These are phyloP conservation scores for Gerris lacustris DNA, from an alignment of 2,888 invertebrate genomes.

Conservation along the genomic window DNA sequence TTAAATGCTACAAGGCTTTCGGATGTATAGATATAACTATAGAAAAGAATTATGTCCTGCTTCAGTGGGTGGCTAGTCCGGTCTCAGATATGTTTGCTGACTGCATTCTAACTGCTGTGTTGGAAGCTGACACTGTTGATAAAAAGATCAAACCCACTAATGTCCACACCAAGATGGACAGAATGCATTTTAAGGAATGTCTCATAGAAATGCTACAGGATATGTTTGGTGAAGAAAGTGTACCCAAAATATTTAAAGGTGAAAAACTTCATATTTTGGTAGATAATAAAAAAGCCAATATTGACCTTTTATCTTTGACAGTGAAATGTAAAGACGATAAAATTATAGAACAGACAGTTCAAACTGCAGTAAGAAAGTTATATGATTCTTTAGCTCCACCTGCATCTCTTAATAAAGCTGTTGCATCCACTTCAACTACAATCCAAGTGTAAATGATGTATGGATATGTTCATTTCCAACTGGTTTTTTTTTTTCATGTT, in stretches of 20 bases:
- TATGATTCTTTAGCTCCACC: slow-evolving; percentile 66
- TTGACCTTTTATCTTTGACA: slow-evolving; percentile 68
- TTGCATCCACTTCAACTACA: background rate
- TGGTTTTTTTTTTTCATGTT: too few species aligned
- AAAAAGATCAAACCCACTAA: slow-evolving; percentile 49
- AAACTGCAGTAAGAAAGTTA: slow-evolving; percentile 71
- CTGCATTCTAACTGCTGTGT: slow-evolving; percentile 74
- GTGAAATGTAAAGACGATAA: slow-evolving; percentile 73
- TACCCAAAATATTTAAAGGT: slow-evolving; percentile 86
- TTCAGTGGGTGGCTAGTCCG: slow-evolving; percentile 88
- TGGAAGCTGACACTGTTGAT: slow-evolving; percentile 60
- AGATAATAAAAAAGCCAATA: slow-evolving; percentile 69
- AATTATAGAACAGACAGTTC: slow-evolving; percentile 66
- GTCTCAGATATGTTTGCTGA: slow-evolving; percentile 98
- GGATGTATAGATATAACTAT: slow-evolving; percentile 67
- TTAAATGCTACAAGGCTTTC: slow-evolving; percentile 68
- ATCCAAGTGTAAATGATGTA: background rate
- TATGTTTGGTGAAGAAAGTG: slow-evolving; percentile 89
- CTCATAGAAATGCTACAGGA: slow-evolving; percentile 81
- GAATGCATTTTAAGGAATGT: slow-evolving; percentile 74
- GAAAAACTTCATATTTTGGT: slow-evolving; percentile 76
- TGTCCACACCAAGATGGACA: slow-evolving; percentile 61
- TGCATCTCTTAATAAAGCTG: slow-evolving; percentile 13
- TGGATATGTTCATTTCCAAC: too few species aligned
- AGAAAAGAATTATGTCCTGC: slow-evolving; percentile 66